A percentile compares a stretch with the other conserved stretches of the same genome.
Evolutionary conservation across 2,797 vertebrate genomes (phyloP).

Genomic region (Calcarius lapponicus): DNA sequence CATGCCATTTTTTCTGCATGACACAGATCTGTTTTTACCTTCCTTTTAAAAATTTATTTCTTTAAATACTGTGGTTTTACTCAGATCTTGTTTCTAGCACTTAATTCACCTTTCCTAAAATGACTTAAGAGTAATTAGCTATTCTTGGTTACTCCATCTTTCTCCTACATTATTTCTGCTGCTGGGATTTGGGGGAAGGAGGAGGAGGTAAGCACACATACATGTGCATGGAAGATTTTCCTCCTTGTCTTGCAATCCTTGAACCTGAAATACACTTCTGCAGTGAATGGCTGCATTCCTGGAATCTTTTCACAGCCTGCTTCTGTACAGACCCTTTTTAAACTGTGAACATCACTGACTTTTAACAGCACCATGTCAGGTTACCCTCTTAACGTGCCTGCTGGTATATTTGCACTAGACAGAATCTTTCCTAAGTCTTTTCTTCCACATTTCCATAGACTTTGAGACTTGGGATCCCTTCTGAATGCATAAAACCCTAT

Average conservation of each 20-base stretch:
- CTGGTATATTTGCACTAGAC: not conserved
- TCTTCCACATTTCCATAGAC: not conserved
- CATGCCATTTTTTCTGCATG: not conserved
- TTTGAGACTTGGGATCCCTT: not conserved
- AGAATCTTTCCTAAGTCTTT: not conserved
- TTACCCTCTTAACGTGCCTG: not conserved
- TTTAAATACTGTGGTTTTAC: not conserved
- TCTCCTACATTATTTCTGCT: not conserved
- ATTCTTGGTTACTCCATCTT: not conserved
- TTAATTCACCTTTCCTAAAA: not conserved
- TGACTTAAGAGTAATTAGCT: not conserved
- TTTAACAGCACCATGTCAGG: not conserved
- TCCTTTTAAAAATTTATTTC: not conserved
- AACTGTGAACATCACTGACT: not conserved
- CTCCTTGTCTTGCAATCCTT: not conserved
- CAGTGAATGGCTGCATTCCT: not conserved
- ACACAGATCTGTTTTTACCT: not conserved
- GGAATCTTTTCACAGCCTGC: not conserved
- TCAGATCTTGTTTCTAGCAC: not conserved
- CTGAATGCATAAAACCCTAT: not conserved
- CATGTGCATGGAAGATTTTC: not conserved
- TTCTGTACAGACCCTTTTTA: not conserved
- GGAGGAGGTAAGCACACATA: not conserved
- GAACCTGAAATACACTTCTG: not conserved
- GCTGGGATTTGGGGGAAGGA: not conserved